A percentile compares a stretch with the other conserved stretches of the same genome.
These are phyloP conservation scores for Pammene fasciana DNA, from an alignment of 2,888 invertebrate genomes.

Conservation along the genomic window DNA sequence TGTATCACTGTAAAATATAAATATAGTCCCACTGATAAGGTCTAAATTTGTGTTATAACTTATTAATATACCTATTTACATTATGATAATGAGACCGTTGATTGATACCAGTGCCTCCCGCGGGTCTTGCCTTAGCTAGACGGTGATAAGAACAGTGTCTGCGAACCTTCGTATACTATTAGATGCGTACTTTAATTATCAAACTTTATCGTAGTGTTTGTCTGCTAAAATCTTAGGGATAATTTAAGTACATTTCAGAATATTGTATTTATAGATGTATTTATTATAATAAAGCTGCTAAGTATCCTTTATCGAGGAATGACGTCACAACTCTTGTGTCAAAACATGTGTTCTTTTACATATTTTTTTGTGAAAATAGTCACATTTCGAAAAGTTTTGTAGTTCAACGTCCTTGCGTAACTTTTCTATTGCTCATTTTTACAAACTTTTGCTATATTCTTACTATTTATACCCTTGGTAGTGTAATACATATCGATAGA, in stretches of 20 bases:
- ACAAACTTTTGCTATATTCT: conserved; percentile 21
- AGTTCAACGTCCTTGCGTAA: conserved; percentile 34
- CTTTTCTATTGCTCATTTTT: conserved; percentile 37
- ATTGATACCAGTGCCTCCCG: conserved; percentile 53
- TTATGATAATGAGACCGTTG: conserved; percentile 10
- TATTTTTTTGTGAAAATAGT: conserved; percentile 37
- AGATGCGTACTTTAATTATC: conserved; percentile 24
- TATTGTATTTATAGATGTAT: conserved; percentile 31
- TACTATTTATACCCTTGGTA: conserved; percentile 37
- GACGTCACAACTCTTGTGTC: conserved; percentile 48
- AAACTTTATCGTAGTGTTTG: conserved; percentile 4
- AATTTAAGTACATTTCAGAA: conserved; percentile 21
- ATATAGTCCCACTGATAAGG: conserved; percentile 15
- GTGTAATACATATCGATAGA: conserved; percentile 36
- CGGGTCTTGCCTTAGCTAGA: conserved; percentile 64
- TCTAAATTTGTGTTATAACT: conserved; percentile 12
- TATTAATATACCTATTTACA: conserved; percentile 9
- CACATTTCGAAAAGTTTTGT: conserved; percentile 47
- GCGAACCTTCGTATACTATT: conserved; percentile 34
- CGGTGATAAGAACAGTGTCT: conserved; percentile 24
- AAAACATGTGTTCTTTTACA: conserved; percentile 53
- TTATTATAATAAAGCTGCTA: conserved; percentile 20
- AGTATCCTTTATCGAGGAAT: conserved; percentile 17
- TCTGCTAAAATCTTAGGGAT: conserved; percentile 11
- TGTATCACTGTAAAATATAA: conserved; percentile 13